These are phyloP conservation scores for Elysia chlorotica DNA, from an alignment of 1,140 invertebrate genomes.

Conservation along the genomic window DNA sequence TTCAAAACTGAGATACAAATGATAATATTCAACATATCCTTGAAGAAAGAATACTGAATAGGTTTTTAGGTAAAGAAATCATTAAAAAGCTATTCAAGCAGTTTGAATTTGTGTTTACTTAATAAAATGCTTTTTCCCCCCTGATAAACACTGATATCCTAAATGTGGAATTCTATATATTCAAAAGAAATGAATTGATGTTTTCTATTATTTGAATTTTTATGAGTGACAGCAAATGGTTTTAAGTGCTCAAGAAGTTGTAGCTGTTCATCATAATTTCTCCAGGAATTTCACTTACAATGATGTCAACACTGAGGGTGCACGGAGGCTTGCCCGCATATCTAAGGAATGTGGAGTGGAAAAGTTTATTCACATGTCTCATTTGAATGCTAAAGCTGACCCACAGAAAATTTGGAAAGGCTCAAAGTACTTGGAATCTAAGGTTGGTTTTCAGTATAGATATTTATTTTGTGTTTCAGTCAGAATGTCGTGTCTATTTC, in stretches of 20 bases:
- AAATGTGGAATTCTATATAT: too few species aligned
- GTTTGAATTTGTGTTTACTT: too few species aligned
- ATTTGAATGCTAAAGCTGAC: constrained; percentile 60
- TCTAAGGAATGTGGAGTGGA: constrained; percentile 64
- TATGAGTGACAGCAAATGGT: neutral
- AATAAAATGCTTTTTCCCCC: too few species aligned
- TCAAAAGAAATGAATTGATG: too few species aligned
- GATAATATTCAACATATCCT: too few species aligned
- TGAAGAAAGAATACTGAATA: too few species aligned
- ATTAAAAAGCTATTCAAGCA: too few species aligned
- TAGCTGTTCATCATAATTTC: constrained; percentile 2
- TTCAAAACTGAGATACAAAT: too few species aligned
- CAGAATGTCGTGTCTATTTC: neutral
- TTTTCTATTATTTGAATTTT: too few species aligned
- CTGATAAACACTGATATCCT: too few species aligned
- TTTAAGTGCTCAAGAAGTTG: neutral
- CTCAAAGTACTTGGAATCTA: constrained; percentile 55
- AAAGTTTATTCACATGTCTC: constrained; percentile 64
- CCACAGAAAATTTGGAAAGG: constrained; percentile 50
- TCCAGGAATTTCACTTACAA: constrained; percentile 55
- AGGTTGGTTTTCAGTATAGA: too few species aligned
- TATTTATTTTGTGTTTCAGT: neutral
- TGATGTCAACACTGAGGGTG: constrained; percentile 57
- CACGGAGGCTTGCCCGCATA: constrained; percentile 60
- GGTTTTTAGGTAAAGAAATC: too few species aligned